Percentiles rank a stretch among this genome's conserved stretches.
Evolutionary conservation across 2,888 invertebrate species (phyloP).

Genomic region (Aphodius sticticus): DNA sequence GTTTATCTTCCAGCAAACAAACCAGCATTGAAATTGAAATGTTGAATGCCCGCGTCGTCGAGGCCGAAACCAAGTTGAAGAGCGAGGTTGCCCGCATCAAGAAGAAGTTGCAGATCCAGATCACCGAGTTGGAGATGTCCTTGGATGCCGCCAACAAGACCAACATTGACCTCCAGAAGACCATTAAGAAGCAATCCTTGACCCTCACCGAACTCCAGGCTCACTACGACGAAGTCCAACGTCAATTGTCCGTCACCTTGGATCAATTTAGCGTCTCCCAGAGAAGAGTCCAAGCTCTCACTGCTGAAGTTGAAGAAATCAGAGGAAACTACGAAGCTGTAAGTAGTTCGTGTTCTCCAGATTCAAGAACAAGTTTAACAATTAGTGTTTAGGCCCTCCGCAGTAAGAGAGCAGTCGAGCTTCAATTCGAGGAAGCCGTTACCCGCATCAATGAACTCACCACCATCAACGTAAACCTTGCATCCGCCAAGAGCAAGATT

Average conservation of each 20-base stretch:
- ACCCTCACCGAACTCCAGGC: constrained; percentile 91
- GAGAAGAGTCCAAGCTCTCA: constrained; percentile 89
- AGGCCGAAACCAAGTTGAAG: constrained; percentile 95
- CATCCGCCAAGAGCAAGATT: constrained; percentile 92
- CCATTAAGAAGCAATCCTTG: constrained; percentile 96
- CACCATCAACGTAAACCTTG: constrained; percentile 94
- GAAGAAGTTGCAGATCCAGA: constrained; percentile 98
- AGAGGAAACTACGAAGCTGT: constrained; percentile 88
- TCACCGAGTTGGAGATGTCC: constrained; percentile 95
- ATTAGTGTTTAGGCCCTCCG: constrained; percentile 76
- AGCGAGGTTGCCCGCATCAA: constrained; percentile 96
- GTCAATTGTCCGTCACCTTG: constrained; percentile 93
- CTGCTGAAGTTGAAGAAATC: constrained; percentile 95
- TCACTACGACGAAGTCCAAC: constrained; percentile 95
- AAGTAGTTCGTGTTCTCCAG: constrained; percentile 50
- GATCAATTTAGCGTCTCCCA: constrained; percentile 92
- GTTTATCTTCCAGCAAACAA: constrained; percentile 79
- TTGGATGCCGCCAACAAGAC: constrained; percentile 98
- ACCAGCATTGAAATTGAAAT: constrained; percentile 98
- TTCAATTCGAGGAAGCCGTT: constrained; percentile 88
- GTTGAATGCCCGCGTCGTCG: constrained; percentile 92
- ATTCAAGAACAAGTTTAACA: not conserved
- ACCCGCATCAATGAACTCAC: constrained; percentile 94
- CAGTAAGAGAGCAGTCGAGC: constrained; percentile 89
- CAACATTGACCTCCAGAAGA: constrained; percentile 96